Evolutionary conservation across 35 echinoderm and acorn worm genomes (phyloP), one percentile per base, ranked within the genome.

Genomic region (Hemicentrotus pulcherrimus): DNA sequence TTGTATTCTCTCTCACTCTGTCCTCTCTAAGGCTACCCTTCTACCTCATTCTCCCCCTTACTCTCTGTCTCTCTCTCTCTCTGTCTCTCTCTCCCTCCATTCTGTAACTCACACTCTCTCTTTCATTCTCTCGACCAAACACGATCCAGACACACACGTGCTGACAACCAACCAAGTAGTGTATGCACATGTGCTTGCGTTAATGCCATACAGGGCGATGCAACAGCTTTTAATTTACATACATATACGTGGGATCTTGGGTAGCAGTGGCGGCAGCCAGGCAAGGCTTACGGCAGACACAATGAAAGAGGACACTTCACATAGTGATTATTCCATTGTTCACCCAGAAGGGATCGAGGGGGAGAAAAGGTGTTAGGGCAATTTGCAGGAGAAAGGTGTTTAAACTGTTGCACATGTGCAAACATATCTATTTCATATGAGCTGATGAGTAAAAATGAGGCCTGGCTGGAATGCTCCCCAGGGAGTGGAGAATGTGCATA

Each of bases 241-340:
- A 78, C 65, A 5, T 78, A 78, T 78, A 78, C 19, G 65, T 78
- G 65, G 65, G 65, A 78, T 78, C 65, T 78, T 78, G 15, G 24
- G 65, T 18, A 78, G 65, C 24, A 22, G 65, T 22, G 19, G 65
- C 61, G 22, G 61, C 61, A 71, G 61, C 22, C 16, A 71, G 16
- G 61, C 18, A 22, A 78, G 22, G 28, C 22, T 78, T 28, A 78
- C 65, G 19, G 65, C 65, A 78, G 65, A 78, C 65, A 78, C 28
- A 78, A 78, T 78, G 65, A 78, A 78, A 78, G 65, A 78, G 15
- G 65, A 78, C 65, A 78, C 65, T 78, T 78, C 65, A 78, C 28
- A 78, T 78, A 8, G 22, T 78, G 65, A 78, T 78, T 78, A 78
- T 78, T 22, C 65, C 24, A 78, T 78, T 78, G 65, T 78, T 78